Percentiles rank a stretch among this genome's conserved stretches.
Evolutionary conservation across 2,797 vertebrate genomes (phyloP).

Genomic region (Enteromius paludinosus): DNA sequence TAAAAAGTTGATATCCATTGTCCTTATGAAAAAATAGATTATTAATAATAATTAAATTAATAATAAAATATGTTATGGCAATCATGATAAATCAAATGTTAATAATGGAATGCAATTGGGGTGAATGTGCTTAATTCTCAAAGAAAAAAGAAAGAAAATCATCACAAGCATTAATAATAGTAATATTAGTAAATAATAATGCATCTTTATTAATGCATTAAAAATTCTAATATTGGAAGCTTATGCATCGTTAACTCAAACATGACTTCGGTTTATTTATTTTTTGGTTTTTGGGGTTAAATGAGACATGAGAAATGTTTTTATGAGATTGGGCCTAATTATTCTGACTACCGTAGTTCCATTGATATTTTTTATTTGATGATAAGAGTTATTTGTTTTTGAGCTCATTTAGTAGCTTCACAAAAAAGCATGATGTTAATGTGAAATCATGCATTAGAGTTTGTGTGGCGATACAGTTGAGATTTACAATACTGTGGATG

Average conservation of each 20-base stretch:
- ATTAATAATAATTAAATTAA: too few species aligned
- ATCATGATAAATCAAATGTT: not conserved
- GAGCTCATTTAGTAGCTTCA: not conserved
- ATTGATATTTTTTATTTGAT: not conserved
- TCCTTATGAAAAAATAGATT: not conserved
- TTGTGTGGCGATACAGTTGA: not conserved
- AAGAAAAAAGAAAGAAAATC: not conserved
- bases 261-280: too few species aligned
- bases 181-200: too few species aligned
- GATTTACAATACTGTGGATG: not conserved
- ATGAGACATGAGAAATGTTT: not conserved
- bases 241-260: too few species aligned
- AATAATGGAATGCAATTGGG: not conserved
- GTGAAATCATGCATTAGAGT: not conserved
- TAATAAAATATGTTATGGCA: not conserved
- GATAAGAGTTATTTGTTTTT: not conserved
- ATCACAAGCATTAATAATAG: too few species aligned
- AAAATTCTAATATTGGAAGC: too few species aligned
- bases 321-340: not conserved
- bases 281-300: not conserved
- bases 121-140: not conserved
- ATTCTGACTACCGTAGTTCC: not conserved
- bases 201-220: too few species aligned
- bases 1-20: too few species aligned
- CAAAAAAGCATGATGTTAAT: not conserved